Conservation (phyloP, 1,140 invertebrate species). For the Hypothenemus hampei region DNA sequence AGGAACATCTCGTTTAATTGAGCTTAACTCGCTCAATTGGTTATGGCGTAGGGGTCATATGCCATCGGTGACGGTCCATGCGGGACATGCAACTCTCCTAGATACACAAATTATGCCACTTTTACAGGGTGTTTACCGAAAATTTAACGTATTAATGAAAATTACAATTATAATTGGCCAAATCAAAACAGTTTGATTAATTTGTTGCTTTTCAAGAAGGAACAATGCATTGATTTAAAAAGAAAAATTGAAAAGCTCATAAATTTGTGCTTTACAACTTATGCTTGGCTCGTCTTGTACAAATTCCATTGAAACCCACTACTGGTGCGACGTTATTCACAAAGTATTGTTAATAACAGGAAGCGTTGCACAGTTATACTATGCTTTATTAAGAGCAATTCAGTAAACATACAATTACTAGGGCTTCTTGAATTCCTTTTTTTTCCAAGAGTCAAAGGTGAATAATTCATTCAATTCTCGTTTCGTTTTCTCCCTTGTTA, state of each 20-base stretch:
- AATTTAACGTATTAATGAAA: background rate
- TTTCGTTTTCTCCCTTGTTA: too few species aligned
- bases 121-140: slow-evolving; percentile 21
- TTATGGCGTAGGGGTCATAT: slow-evolving; percentile 43
- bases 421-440: too few species aligned
- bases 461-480: too few species aligned
- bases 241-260: background rate
- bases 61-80: slow-evolving; percentile 35
- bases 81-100: slow-evolving; percentile 36
- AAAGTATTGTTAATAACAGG: background rate
- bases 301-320: background rate
- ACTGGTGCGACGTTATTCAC: background rate
- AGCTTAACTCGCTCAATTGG: slow-evolving; percentile 45
- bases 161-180: background rate
- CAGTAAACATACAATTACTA: too few species aligned
- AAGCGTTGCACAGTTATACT: background rate
- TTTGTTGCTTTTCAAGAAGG: background rate
- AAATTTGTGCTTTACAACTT: too few species aligned
- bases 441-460: too few species aligned
- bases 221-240: background rate
- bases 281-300: slow-evolving; percentile 6
- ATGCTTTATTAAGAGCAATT: too few species aligned
- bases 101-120: slow-evolving; percentile 1
- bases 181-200: background rate
- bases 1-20: slow-evolving; percentile 42